Conservation (phyloP, 1,140 invertebrate genomes). For the Ctenoplectra terminalis region DNA sequence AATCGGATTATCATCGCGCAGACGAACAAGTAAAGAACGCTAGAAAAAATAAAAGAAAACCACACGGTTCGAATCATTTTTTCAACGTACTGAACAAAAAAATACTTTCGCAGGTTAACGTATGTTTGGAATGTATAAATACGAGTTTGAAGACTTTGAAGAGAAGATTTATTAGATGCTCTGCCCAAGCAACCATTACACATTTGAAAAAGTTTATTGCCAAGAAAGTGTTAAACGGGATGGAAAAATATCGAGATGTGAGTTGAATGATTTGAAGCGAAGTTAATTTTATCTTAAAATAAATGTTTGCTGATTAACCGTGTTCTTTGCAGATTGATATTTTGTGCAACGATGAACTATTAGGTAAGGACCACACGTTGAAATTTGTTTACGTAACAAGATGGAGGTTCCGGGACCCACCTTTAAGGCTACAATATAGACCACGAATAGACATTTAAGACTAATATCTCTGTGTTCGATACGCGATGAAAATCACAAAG, state of each 20-base stretch:
- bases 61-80: not conserved
- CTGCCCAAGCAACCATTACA: conserved; percentile 97
- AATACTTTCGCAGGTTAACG: conserved; percentile 87
- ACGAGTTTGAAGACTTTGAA: conserved; percentile 93
- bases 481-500: conserved; percentile 41
- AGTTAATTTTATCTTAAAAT: no score
- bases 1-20: conserved; percentile 95
- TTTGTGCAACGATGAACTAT: conserved; percentile 98
- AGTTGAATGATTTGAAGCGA: no score
- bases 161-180: conserved; percentile 95
- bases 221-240: conserved; percentile 95
- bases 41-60: not conserved
- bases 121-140: conserved; percentile 94
- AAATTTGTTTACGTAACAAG: conserved; percentile 99
- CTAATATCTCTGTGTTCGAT: conserved; percentile 43
- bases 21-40: conserved; percentile 93
- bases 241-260: conserved; percentile 98
- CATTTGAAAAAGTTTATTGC: conserved; percentile 99
- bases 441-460: conserved; percentile 87
- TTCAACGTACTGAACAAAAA: not conserved
- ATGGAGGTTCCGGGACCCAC: conserved; percentile 97
- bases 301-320: not conserved
- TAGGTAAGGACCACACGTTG: conserved; percentile 99
- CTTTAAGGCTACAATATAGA: conserved; percentile 92
- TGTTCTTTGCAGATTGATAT: conserved; percentile 93